A percentile compares a stretch with the other conserved stretches of the same genome.
These are phyloP conservation scores for Drosophila oshimai DNA, from an alignment of 1,140 invertebrate species.

Conservation along the genomic window DNA sequence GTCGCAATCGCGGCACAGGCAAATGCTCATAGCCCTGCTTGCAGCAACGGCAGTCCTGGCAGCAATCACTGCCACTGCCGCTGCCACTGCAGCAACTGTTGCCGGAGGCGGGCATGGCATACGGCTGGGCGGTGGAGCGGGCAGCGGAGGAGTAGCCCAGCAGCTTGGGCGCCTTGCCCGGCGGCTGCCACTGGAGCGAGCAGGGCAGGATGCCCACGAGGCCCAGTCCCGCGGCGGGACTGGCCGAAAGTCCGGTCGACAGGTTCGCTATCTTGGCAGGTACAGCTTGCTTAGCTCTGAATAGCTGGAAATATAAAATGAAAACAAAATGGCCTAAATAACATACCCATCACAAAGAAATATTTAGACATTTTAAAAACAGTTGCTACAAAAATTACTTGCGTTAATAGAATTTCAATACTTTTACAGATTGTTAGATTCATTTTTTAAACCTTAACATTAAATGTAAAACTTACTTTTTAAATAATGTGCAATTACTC, in stretches of 20 bases:
- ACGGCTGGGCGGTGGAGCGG: slow-evolving; percentile 34
- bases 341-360: no score
- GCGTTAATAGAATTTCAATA: no score
- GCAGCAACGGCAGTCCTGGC: slow-evolving; percentile 48
- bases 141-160: slow-evolving; percentile 19
- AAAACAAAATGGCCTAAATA: not conserved
- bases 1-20: slow-evolving; percentile 50
- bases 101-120: slow-evolving; percentile 26
- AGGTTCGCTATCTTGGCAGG: slow-evolving; percentile 52
- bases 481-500: no score
- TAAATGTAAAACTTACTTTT: no score
- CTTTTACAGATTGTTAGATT: no score
- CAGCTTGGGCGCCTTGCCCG: slow-evolving; percentile 59
- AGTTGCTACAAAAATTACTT: no score
- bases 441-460: no score
- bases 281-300: not conserved
- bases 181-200: slow-evolving; percentile 52
- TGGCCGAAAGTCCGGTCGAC: slow-evolving; percentile 12
- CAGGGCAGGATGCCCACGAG: slow-evolving; percentile 65
- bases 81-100: slow-evolving; percentile 19
- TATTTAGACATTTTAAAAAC: no score
- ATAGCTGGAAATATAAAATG: slow-evolving; percentile 14
- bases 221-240: slow-evolving; percentile 58
- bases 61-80: slow-evolving; percentile 15
- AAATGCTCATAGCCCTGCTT: slow-evolving; percentile 54